These are phyloP conservation scores for Lasioglossum leucozonium DNA, from an alignment of 2,888 invertebrate genomes.

Conservation along the genomic window DNA sequence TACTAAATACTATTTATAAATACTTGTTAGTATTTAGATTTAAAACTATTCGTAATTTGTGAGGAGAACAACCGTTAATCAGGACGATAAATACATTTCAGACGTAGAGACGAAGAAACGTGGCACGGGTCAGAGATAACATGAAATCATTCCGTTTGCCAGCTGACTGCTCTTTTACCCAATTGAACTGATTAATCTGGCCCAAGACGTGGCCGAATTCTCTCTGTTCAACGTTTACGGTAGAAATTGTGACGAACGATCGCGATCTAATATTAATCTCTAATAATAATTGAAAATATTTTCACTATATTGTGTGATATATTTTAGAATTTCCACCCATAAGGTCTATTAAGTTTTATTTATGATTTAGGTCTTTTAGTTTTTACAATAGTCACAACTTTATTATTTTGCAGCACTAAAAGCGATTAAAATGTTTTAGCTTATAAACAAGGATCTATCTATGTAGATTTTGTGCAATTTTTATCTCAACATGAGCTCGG, in stretches of 20 bases:
- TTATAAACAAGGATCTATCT: too few species aligned
- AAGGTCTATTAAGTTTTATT: too few species aligned
- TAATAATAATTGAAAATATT: too few species aligned
- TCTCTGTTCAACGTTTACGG: background rate
- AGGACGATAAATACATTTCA: background rate
- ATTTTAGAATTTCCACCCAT: too few species aligned
- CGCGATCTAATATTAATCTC: background rate
- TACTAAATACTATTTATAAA: too few species aligned
- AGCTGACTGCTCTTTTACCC: slow-evolving; percentile 8
- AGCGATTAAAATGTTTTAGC: too few species aligned
- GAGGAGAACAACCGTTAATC: background rate
- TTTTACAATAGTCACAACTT: too few species aligned
- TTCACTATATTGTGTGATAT: too few species aligned
- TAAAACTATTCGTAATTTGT: background rate
- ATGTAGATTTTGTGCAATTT: too few species aligned
- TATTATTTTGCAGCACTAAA: too few species aligned
- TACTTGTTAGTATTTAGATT: background rate
- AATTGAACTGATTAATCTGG: slow-evolving; percentile 8
- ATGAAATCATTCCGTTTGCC: background rate
- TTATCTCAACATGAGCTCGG: too few species aligned
- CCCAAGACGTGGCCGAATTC: background rate
- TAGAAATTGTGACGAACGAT: background rate
- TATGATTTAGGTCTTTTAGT: too few species aligned
- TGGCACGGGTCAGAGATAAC: background rate
- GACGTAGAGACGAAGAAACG: background rate